A percentile compares a stretch with the other conserved stretches of the same genome.
phyloP scores from a whole-genome alignment of 1,140 invertebrate species.

The Polypedilum pembai region DNA sequence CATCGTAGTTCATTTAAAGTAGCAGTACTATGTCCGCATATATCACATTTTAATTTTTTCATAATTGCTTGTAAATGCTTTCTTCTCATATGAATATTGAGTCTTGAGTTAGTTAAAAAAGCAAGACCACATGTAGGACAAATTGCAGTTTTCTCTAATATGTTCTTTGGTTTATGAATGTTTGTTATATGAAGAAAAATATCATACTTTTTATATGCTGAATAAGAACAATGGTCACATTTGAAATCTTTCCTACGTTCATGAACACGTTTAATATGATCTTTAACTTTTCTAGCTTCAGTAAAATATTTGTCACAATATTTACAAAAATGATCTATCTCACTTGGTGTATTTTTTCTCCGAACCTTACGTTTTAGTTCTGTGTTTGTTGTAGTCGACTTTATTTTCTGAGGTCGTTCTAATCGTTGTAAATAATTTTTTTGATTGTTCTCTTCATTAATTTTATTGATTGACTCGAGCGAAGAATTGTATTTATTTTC shows the following conservation, averaged over 20 bases:
- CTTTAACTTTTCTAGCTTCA: neutral
- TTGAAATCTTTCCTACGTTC: neutral
- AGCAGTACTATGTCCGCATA: neutral
- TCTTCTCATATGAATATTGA: neutral
- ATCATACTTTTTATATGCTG: conserved; percentile 10
- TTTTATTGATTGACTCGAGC: neutral
- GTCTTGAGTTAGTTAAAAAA: neutral
- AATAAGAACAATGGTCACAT: neutral
- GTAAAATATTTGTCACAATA: neutral
- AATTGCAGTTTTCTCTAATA: neutral
- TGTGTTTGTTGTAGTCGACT: neutral
- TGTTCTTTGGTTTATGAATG: neutral
- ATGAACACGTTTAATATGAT: neutral
- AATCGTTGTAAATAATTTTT: neutral
- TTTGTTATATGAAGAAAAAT: neutral
- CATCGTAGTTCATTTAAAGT: neutral
- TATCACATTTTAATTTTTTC: neutral
- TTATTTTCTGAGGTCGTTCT: neutral
- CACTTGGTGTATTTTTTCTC: neutral
- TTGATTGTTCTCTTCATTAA: neutral
- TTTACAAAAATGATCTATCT: neutral
- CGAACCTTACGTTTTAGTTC: neutral
- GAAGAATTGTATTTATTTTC: neutral
- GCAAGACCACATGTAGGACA: neutral
- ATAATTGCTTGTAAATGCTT: neutral